A percentile compares a stretch with the other conserved stretches of the same genome.
These are phyloP conservation scores for Cataglyphis albicans DNA, from an alignment of 2,888 invertebrate species.

Conservation along the genomic window DNA sequence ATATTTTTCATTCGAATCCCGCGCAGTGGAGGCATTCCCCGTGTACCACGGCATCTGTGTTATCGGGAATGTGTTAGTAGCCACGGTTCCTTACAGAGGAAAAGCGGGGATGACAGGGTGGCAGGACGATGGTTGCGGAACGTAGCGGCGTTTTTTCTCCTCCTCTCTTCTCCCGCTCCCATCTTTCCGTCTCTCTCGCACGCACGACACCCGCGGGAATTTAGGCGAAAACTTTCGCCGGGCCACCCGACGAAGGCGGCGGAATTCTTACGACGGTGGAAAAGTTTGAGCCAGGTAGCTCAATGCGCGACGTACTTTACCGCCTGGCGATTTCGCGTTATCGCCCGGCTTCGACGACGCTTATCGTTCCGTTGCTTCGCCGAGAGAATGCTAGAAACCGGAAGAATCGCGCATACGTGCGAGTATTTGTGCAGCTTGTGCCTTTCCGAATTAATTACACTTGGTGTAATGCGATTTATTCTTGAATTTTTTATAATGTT, in stretches of 20 bases:
- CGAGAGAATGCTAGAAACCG: slow-evolving; percentile 38
- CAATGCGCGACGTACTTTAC: slow-evolving; percentile 66
- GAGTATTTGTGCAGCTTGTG: neutral
- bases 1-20: slow-evolving; percentile 51
- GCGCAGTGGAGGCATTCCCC: neutral
- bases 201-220: slow-evolving; percentile 78
- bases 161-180: neutral
- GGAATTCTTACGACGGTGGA: slow-evolving; percentile 72
- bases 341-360: slow-evolving; percentile 61
- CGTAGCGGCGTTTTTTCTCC: neutral
- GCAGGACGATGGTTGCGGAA: slow-evolving; percentile 35
- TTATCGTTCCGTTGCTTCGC: slow-evolving; percentile 41
- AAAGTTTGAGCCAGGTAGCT: slow-evolving; percentile 70
- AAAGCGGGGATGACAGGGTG: slow-evolving; percentile 30
- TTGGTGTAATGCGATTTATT: neutral
- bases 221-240: slow-evolving; percentile 72
- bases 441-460: slow-evolving; percentile 7
- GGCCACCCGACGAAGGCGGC: slow-evolving; percentile 59
- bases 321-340: slow-evolving; percentile 69
- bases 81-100: slow-evolving; percentile 35
- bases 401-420: neutral
- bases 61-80: slow-evolving; percentile 37
- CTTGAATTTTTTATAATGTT: neutral
- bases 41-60: slow-evolving; percentile 29
- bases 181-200: slow-evolving; percentile 30